phyloP scores from a whole-genome alignment of 2,113 vertebrate genomes.

The Podilymbus podiceps region DNA sequence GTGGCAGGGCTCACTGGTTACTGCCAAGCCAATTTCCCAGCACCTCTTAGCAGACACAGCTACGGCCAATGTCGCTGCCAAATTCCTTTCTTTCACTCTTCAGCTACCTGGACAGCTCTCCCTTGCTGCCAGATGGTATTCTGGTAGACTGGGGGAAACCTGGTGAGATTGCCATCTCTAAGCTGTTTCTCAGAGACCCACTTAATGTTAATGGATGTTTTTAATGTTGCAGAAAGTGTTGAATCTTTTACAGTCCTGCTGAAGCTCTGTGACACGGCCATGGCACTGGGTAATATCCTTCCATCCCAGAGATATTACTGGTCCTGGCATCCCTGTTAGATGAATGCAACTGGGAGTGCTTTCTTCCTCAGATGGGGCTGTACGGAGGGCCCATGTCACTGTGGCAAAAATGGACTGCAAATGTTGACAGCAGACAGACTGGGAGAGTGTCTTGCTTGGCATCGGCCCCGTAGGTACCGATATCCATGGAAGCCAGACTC shows the following conservation, averaged over 20 bases:
- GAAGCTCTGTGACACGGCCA: background rate
- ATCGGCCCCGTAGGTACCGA: background rate
- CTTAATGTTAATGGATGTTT: background rate
- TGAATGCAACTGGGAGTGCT: background rate
- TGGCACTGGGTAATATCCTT: background rate
- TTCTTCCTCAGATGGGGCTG: background rate
- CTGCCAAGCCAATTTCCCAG: background rate
- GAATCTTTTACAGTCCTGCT: background rate
- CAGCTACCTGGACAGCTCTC: background rate
- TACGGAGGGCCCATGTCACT: background rate
- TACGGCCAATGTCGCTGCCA: background rate
- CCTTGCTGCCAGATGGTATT: background rate
- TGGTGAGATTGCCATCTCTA: background rate
- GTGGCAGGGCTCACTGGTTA: background rate
- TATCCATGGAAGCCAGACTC: background rate
- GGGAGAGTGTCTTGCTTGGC: background rate
- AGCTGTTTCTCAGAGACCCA: background rate
- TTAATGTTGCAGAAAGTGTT: background rate
- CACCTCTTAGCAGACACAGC: background rate
- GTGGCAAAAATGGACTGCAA: background rate
- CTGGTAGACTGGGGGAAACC: background rate
- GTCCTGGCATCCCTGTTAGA: background rate
- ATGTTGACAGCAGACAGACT: background rate
- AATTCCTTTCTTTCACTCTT: background rate
- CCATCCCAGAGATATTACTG: background rate